Base-by-base conservation (phyloP, 2,113 vertebrate genomes). In the Lasiurus cinereus region DNA sequence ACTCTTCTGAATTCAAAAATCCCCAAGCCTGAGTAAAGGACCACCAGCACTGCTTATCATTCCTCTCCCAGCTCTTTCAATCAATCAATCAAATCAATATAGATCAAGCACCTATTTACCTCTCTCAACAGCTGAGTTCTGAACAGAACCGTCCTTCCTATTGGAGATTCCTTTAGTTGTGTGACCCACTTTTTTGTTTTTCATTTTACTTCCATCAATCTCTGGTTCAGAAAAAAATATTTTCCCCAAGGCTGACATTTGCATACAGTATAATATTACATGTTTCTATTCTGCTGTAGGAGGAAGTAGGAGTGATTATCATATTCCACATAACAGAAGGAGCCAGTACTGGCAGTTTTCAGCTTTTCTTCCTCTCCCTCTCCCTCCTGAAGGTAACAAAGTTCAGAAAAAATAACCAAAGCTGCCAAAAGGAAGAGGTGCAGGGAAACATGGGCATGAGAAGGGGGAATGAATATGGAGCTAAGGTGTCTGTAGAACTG, bases 191-290 rank as follows among this genome's bases (percentile, higher is more conserved):
- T 24, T 39, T 43, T 64, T 76, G 67, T 43, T 88, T 67, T 39
- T 14, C 21, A 54, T 90, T 92, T 90, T 29, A 83, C 46, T 48
- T 67, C 59, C 70, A 86, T 78, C 50, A 93, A 62, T 15, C 91
- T 94, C 67, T 78, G 22, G 54, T 50, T 83, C 69, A 94, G 56
- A 82, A 96, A 96, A 86, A 84, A 67, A 16, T 92, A 77, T 88
- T 62, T 48, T 48, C 54, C 59, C 29, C 33, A 9, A 96, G 82
- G 82, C 31, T 21, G 13, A 50, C 24, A 85, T 46, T 88, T 59
- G 73, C 24, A 43, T 85, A 62, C 24, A 62, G 59, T 27, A 67
- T 66, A 89, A 92, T 73, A 69, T 48, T 64, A 46, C 39, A 27
- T 79, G 66, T 88, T 48, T 59, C 46, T 87, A 10, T 83, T 87